Evolutionary conservation across 2,113 vertebrate species (phyloP), one percentile per base, ranked within the genome.

Genomic region (Halichoeres trimaculatus): DNA sequence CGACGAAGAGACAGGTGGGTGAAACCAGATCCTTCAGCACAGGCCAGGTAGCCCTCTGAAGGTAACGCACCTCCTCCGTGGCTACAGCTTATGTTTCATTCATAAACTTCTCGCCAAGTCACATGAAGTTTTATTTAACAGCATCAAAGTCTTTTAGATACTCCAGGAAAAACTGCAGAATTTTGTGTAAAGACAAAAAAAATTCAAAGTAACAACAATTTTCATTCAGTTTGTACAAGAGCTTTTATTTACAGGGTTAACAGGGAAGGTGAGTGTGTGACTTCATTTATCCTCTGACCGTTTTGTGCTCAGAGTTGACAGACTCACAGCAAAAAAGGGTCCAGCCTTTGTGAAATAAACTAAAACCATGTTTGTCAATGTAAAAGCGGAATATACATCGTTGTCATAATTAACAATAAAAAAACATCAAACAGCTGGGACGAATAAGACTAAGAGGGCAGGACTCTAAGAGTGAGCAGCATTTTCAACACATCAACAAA

Each of bases 231-330:
- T 88, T 91, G 75, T 89, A 86, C 87, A 89, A 82, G 64, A 70
- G 70, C 89, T 94, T 43, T 94, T 93, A 94, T 93, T 93, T 93
- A 93, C 90, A 94, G 36, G 67, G 85, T 87, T 81, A 87, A 85
- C 69, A 80, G 64, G 76, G 70, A 70, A 71, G 83, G 76, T 79
- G 72, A 75, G 66, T 30, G 69, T 56, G 85, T 56, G 30, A 74
- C 70, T 80, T 60, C 24, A 64, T 64, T 86, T 66, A 70, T 70
- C 71, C 81, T 87, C 71, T 72, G 80, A 80, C 81, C 62, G 47
- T 66, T 80, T 59, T 38, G 78, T 76, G 78, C 86, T 83, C 78
- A 86, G 85, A 83, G 81, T 20, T 82, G 81, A 81, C 75, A 41
- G 60, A 83, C 83, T 81, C 52, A 8, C 43, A 85, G 36, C 74